Percentiles rank a stretch among this genome's conserved stretches.
Evolutionary conservation across 2,797 vertebrate genomes (phyloP).

Genomic region (Trematomus bernacchii): DNA sequence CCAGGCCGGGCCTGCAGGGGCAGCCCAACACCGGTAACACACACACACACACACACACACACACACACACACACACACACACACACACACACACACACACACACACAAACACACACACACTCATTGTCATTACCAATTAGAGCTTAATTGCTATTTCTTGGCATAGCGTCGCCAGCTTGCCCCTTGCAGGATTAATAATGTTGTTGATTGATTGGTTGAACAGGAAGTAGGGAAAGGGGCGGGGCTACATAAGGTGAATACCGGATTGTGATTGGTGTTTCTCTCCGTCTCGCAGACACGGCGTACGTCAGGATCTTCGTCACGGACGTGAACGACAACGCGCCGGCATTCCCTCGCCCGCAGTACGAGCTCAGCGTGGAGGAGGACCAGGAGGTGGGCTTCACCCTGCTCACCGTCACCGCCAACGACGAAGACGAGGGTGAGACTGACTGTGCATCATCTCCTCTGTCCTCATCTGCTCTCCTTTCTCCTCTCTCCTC

Average conservation of each 20-base stretch:
- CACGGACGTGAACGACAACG: conserved; percentile 92
- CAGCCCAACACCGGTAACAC: conserved; percentile 90
- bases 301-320: conserved; percentile 91
- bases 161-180: too few species aligned
- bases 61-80: conserved; percentile 1
- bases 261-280: too few species aligned
- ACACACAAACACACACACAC: too few species aligned
- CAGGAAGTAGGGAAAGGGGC: too few species aligned
- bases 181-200: too few species aligned
- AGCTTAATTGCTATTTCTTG: too few species aligned
- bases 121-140: too few species aligned
- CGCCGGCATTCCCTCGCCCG: conserved; percentile 84
- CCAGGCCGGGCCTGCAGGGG: conserved; percentile 87
- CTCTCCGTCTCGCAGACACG: conserved; percentile 81
- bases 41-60: conserved; percentile 14
- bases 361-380: conserved; percentile 89
- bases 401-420: conserved; percentile 88
- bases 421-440: conserved; percentile 92
- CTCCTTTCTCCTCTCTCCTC: too few species aligned
- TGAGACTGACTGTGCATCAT: conserved; percentile 60
- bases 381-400: conserved; percentile 91
- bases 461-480: too few species aligned
- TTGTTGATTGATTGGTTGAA: too few species aligned
- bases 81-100: too few species aligned
- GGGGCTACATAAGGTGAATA: too few species aligned